Evolutionary conservation across 2,113 vertebrate genomes (phyloP).

Genomic region (Percina caprodes): DNA sequence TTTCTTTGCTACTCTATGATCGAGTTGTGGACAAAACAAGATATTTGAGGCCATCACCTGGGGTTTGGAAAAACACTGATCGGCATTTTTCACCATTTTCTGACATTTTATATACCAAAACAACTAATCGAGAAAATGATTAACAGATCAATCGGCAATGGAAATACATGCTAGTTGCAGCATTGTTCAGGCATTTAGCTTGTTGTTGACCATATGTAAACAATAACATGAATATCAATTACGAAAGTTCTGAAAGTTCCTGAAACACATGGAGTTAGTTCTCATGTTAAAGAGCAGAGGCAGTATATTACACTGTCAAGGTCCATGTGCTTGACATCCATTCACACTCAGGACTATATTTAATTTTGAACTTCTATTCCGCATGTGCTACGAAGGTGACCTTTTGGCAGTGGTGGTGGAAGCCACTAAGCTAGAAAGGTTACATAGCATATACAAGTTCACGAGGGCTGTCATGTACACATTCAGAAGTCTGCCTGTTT

Average conservation of each 20-base stretch:
- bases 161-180: too few relatives aligned
- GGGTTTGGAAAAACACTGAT: too few relatives aligned
- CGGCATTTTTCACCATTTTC: too few relatives aligned
- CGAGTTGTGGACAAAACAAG: too few relatives aligned
- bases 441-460: constrained; percentile 37
- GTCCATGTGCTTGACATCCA: constrained; percentile 3
- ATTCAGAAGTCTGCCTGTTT: background rate
- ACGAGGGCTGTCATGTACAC: background rate
- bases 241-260: constrained; percentile 6
- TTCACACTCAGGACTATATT: constrained; percentile 41
- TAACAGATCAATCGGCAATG: too few relatives aligned
- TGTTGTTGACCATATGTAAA: constrained; percentile 3
- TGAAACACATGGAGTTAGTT: background rate
- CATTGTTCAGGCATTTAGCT: background rate
- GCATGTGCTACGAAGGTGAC: constrained; percentile 58
- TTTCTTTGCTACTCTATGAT: too few relatives aligned
- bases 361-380: constrained; percentile 59
- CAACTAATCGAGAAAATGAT: too few relatives aligned
- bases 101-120: too few relatives aligned
- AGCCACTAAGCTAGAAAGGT: constrained; percentile 40
- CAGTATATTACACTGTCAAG: background rate
- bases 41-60: too few relatives aligned
- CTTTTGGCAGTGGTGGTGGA: constrained; percentile 48
- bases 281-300: constrained; percentile 19
- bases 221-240: background rate